Evolutionary conservation across 2,888 invertebrate genomes (phyloP).

Genomic region (Athripsodes cinereus): DNA sequence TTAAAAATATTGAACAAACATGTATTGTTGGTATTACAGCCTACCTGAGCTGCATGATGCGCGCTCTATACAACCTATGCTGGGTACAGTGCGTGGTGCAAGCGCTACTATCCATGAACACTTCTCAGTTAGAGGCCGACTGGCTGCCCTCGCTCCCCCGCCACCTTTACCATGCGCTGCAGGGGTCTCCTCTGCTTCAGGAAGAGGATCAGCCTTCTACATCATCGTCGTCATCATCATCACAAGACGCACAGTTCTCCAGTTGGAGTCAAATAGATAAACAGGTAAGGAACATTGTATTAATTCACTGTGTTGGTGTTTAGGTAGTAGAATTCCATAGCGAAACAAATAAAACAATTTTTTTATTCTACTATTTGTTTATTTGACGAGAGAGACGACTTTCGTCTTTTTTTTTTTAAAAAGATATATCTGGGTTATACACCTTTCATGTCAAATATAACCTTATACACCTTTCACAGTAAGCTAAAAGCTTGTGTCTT

Average conservation of each 20-base stretch:
- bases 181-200: slow-evolving; percentile 27
- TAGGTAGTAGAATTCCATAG: too few species aligned
- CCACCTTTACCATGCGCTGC: slow-evolving; percentile 30
- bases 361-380: too few species aligned
- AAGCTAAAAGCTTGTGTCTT: too few species aligned
- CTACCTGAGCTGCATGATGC: slow-evolving; percentile 82
- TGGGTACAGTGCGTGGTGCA: slow-evolving; percentile 86
- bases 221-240: slow-evolving; percentile 35
- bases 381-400: too few species aligned
- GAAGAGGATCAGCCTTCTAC: slow-evolving; percentile 33
- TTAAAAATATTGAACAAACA: too few species aligned
- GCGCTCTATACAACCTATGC: slow-evolving; percentile 79
- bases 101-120: slow-evolving; percentile 62
- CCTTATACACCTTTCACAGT: too few species aligned
- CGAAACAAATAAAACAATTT: too few species aligned
- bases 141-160: slow-evolving; percentile 36
- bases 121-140: slow-evolving; percentile 33
- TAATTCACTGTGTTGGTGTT: too few species aligned
- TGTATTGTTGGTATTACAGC: too few species aligned
- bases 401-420: too few species aligned
- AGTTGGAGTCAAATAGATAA: slow-evolving; percentile 10
- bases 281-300: background rate
- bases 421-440: too few species aligned
- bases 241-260: slow-evolving; percentile 37
- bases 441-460: too few species aligned